These are phyloP conservation scores for Aphelocoma coerulescens DNA, from an alignment of 2,113 vertebrate genomes.

Conservation along the genomic window DNA sequence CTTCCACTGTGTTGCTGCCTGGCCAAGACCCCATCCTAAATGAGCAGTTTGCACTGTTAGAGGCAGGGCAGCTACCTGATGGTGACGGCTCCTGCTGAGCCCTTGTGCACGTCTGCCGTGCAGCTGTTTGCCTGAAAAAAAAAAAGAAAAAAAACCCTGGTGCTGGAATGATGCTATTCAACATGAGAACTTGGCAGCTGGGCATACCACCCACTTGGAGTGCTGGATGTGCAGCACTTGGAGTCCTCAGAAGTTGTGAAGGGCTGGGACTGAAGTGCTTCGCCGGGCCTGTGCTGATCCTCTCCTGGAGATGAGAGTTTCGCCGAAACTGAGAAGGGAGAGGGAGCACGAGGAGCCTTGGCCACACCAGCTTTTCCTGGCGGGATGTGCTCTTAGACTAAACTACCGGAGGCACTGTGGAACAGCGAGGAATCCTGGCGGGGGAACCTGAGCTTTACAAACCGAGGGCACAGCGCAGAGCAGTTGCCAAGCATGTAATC, in stretches of 20 bases:
- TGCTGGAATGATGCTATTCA: background rate
- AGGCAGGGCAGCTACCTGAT: background rate
- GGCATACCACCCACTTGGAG: constrained; percentile 35
- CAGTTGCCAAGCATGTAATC: constrained; percentile 14
- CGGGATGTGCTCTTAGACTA: background rate
- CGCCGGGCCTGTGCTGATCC: accelerated
- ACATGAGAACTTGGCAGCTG: constrained; percentile 15
- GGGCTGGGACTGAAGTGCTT: background rate
- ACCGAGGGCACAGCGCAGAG: background rate
- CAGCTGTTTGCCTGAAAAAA: background rate
- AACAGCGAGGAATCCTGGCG: background rate
- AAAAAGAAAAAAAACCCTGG: too few species aligned
- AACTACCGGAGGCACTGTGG: background rate
- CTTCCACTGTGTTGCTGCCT: background rate
- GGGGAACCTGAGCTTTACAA: background rate
- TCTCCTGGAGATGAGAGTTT: background rate
- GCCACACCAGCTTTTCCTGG: background rate
- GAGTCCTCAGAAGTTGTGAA: background rate
- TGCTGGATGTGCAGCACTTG: background rate
- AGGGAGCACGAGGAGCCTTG: background rate
- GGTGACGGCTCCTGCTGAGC: background rate
- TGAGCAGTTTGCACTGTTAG: background rate
- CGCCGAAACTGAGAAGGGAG: background rate
- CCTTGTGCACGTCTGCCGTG: background rate
- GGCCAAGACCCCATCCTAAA: accelerated